Evolutionary conservation across 2,113 vertebrate species (phyloP).

Genomic region (Eurystomus gularis): DNA sequence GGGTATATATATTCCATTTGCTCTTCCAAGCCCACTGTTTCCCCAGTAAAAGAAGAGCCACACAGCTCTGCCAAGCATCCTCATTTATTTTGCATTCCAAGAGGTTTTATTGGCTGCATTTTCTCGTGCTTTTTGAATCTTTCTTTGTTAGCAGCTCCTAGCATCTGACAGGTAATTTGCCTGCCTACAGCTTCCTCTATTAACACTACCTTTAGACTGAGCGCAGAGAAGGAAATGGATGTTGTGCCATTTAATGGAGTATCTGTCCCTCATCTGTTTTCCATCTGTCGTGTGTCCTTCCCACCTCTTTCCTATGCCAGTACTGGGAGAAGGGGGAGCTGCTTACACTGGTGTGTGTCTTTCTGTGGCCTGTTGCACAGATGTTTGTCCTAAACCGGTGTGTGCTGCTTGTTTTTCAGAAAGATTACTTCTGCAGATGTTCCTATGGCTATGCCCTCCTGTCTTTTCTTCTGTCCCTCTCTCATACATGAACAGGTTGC

Average conservation of each 20-base stretch:
- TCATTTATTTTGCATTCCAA: neutral
- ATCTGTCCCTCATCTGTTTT: neutral
- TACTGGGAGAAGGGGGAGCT: neutral
- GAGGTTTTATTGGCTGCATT: neutral
- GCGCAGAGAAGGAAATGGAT: conserved; percentile 1
- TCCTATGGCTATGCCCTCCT: neutral
- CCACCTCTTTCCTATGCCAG: neutral
- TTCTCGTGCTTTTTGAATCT: conserved; percentile 1
- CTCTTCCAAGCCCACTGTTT: neutral
- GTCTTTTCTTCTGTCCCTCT: neutral
- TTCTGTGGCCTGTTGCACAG: neutral
- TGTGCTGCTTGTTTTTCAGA: neutral
- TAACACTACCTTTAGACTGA: neutral
- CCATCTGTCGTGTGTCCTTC: neutral
- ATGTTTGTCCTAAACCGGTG: neutral
- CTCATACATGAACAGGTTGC: neutral
- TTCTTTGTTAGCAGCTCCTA: conserved; percentile 42
- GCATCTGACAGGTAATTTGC: conserved; percentile 55
- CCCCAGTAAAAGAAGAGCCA: neutral
- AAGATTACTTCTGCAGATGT: neutral
- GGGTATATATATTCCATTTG: neutral
- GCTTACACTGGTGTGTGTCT: accelerated
- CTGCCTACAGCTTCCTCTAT: conserved; percentile 16
- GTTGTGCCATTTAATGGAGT: neutral
- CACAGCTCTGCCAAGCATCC: neutral